Percentiles rank a stretch among this genome's conserved stretches.
Evolutionary conservation across 2,113 vertebrate genomes (phyloP).

Genomic region (Gasterosteus nipponicus): DNA sequence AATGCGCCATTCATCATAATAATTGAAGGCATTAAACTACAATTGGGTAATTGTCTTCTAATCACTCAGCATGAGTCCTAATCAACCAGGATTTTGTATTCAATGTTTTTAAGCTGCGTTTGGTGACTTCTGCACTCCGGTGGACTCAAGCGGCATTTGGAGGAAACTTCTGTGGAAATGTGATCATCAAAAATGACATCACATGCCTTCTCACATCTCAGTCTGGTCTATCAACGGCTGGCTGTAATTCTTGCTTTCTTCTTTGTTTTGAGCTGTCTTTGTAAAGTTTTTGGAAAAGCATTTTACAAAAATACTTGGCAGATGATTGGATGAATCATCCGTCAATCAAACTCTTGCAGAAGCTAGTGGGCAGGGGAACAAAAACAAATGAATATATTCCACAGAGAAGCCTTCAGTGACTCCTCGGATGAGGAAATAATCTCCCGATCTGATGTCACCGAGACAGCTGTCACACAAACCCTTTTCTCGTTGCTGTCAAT

Average conservation of each 20-base stretch:
- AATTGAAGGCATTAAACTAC: conserved; percentile 56
- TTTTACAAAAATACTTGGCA: background rate
- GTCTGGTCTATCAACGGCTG: background rate
- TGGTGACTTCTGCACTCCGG: conserved; percentile 10
- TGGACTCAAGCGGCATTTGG: background rate
- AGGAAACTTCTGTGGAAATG: background rate
- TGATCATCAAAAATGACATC: background rate
- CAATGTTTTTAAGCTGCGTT: conserved; percentile 9
- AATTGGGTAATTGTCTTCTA: conserved; percentile 41
- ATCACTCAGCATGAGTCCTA: conserved; percentile 33
- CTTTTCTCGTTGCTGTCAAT: background rate
- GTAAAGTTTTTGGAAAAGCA: background rate
- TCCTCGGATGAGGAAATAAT: background rate
- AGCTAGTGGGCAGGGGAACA: background rate
- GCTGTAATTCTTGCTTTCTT: background rate
- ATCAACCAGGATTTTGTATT: conserved; percentile 21
- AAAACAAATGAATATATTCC: background rate
- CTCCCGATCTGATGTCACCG: background rate
- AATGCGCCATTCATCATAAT: conserved; percentile 46
- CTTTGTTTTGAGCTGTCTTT: background rate
- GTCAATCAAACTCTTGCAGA: background rate
- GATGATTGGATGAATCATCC: background rate
- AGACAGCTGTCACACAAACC: background rate
- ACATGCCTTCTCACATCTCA: conserved; percentile 1
- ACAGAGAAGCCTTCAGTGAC: background rate